These are phyloP conservation scores for Festucalex cinctus DNA, from an alignment of 2,113 vertebrate genomes.

Conservation along the genomic window DNA sequence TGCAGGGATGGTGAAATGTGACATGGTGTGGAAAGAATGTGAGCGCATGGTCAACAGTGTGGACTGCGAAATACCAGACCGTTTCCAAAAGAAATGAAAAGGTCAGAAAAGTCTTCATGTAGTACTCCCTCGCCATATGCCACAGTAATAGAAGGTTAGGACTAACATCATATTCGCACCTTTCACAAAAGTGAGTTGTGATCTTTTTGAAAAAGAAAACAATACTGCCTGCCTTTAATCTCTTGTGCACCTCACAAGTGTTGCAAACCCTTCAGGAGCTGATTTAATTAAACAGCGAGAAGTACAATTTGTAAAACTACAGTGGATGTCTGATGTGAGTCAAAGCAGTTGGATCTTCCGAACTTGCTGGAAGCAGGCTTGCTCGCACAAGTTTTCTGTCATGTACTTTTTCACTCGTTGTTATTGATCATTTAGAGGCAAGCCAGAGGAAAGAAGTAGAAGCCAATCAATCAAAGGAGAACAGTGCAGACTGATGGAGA, in stretches of 20 bases:
- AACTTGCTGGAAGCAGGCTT: not conserved
- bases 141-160: not conserved
- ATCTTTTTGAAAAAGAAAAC: conserved; percentile 3
- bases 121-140: not conserved
- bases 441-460: not conserved
- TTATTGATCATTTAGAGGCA: conserved; percentile 1
- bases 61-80: not conserved
- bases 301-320: not conserved
- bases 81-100: not conserved
- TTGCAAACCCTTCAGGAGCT: not conserved
- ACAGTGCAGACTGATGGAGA: not conserved
- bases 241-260: not conserved
- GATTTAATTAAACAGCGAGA: not conserved
- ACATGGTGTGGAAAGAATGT: conserved; percentile 30
- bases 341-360: not conserved
- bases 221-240: not conserved
- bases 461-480: not conserved
- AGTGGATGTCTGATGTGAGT: not conserved
- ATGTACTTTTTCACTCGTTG: not conserved
- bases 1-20: conserved; percentile 26
- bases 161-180: not conserved
- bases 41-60: conserved; percentile 12
- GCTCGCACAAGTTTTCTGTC: not conserved
- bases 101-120: not conserved
- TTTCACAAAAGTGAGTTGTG: not conserved